Base-by-base conservation (phyloP, 2,888 invertebrate genomes). In the Galeruca laticollis region DNA sequence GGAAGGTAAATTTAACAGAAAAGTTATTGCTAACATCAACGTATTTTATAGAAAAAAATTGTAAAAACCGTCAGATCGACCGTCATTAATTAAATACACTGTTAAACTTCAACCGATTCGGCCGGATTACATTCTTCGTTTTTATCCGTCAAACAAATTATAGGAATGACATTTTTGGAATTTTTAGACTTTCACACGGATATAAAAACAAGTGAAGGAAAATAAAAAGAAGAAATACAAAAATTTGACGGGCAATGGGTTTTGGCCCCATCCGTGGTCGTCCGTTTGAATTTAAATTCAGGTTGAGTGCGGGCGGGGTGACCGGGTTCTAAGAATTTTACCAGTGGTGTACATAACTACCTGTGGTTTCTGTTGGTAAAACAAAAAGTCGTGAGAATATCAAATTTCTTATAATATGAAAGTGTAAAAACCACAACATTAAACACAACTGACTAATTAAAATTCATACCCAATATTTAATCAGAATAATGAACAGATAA, bases 201-300 rank as follows among this genome's bases (percentile, higher is more conserved):
- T 74, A 74, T 74, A 75, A 73, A 77, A 73, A 74, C 56, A 61
- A 61, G 47, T 57, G 56, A 59, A 65, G 37, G 49, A 49, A 60
- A 59, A 59, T 33, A 67, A 70, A 61, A 70, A 69, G 59, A 52
- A 35, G 33, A 73, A 71, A 73, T 75, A 71, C 68, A 70, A 75
- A 73, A 74, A 74, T 66, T 75, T 75, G 75, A 75, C 75, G 68
- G 69, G 73, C 56, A 62, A 68, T 61, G 71, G 66, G 66, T 66
- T 26, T 54, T 54, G 54, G 56, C 15, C 56, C 59, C 59, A 66
- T 71, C 59, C 73, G 71, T 67, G 71, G 73, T 71, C 71, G 69
- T 69, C 73, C 75, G 75, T 75, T 76, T 78, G 78, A 77, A 79
- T 81, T 80, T 78, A 79, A 80, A 81, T 81, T 80, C 81, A 77